A percentile compares a stretch with the other conserved stretches of the same genome.
Conservation (phyloP, 2,797 vertebrate genomes). For the Lepidocolaptes lacrymiger region DNA sequence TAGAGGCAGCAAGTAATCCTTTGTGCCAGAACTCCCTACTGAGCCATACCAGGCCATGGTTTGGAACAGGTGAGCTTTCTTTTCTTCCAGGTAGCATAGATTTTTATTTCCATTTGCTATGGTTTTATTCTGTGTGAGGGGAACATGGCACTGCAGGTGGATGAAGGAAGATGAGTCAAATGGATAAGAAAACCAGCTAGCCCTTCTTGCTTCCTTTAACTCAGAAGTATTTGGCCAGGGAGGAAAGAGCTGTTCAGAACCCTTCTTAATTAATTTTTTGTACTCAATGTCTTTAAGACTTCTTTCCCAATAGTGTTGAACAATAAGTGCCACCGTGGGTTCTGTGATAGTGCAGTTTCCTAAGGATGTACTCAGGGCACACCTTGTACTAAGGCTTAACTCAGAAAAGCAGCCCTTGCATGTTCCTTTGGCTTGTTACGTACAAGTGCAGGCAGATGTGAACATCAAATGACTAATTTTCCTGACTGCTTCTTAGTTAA, state of each 20-base stretch:
- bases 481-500: neutral
- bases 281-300: neutral
- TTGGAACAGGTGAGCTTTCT: neutral
- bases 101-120: neutral
- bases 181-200: neutral
- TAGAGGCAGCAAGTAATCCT: neutral
- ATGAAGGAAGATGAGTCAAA: neutral
- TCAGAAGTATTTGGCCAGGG: neutral
- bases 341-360: neutral
- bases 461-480: neutral
- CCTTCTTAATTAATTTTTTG: neutral
- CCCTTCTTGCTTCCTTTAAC: neutral
- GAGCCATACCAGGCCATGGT: neutral
- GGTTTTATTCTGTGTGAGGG: neutral
- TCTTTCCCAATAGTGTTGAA: neutral
- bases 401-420: neutral
- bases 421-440: neutral
- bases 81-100: neutral
- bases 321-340: neutral
- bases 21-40: neutral
- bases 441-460: neutral
- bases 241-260: neutral
- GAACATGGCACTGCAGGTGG: neutral
- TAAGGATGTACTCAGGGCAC: neutral
- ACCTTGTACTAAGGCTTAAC: neutral